These are phyloP conservation scores for Tichodroma muraria DNA, from an alignment of 2,113 vertebrate species.

Conservation along the genomic window DNA sequence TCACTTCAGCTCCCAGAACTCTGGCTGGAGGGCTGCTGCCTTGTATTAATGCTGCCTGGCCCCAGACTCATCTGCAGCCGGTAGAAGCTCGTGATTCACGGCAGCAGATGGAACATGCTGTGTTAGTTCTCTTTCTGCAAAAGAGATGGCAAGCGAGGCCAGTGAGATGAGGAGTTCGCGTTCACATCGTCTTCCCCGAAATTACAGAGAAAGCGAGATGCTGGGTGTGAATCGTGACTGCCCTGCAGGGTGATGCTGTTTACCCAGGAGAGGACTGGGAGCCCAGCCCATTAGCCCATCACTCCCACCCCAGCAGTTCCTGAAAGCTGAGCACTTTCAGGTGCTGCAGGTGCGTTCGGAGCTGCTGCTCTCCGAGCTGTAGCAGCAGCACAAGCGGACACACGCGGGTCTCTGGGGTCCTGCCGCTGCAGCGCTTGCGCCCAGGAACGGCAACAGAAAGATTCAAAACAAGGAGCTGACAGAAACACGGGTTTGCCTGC, in stretches of 20 bases:
- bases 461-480: not conserved
- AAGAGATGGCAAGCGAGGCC: not conserved
- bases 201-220: not conserved
- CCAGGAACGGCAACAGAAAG: not conserved
- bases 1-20: not conserved
- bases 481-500: not conserved
- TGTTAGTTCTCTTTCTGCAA: not conserved
- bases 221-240: not conserved
- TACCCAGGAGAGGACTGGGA: not conserved
- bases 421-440: not conserved
- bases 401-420: not conserved
- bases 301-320: not conserved
- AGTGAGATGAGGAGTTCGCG: not conserved
- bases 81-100: not conserved
- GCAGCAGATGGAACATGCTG: not conserved
- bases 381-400: not conserved
- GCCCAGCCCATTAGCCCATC: not conserved
- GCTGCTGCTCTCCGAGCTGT: not conserved
- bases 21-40: not conserved
- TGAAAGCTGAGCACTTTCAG: not conserved
- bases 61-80: not conserved
- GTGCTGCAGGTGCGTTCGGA: not conserved
- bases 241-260: not conserved
- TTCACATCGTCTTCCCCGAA: not conserved
- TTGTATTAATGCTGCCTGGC: not conserved